Base-by-base conservation (phyloP, 2,888 invertebrate species). In the Lumbricus terrestris region DNA sequence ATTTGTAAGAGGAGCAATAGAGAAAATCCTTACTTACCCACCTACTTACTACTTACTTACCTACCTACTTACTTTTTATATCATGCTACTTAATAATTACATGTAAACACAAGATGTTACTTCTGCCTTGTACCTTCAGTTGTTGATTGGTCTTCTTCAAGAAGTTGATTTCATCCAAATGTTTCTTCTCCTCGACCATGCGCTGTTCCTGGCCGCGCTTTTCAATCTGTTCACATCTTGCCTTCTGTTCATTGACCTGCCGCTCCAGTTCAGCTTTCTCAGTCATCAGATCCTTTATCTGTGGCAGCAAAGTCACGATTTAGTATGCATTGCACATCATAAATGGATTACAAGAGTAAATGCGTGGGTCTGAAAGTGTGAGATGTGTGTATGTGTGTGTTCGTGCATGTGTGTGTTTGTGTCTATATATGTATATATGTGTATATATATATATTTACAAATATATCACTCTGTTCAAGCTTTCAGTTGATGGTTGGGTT, bases 71-170 rank as follows among this genome's bases (percentile, higher is more conserved):
- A n/a, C n/a, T n/a, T n/a, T n/a, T n/a, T n/a, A n/a, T n/a, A n/a
- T n/a, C n/a, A n/a, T n/a, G n/a, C n/a, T n/a, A n/a, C n/a, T n/a
- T n/a, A n/a, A n/a, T n/a, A n/a, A n/a, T n/a, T n/a, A n/a, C n/a
- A n/a, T n/a, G n/a, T n/a, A n/a, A n/a, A n/a, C n/a, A n/a, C n/a
- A n/a, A n/a, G n/a, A n/a, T n/a, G n/a, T n/a, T n/a, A n/a, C n/a
- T n/a, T n/a, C 11, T 69, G 69, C n/a, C 54, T 4, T 91, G n/a
- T n/a, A 97, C 97, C 96, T 98, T 98, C 20, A 98, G 96, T 94
- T 98, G 98, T 92, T 97, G 97, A 94, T 98, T 98, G 1, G 98
- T 98, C 95, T 98, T 97, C 95, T 98, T 98, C 91, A 98, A 96
- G 94, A 98, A 98, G 89, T 97, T 96, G 90, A 98, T 96, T 95